Conservation (phyloP, 2,888 invertebrate species). For the Perizoma affinitatum region DNA sequence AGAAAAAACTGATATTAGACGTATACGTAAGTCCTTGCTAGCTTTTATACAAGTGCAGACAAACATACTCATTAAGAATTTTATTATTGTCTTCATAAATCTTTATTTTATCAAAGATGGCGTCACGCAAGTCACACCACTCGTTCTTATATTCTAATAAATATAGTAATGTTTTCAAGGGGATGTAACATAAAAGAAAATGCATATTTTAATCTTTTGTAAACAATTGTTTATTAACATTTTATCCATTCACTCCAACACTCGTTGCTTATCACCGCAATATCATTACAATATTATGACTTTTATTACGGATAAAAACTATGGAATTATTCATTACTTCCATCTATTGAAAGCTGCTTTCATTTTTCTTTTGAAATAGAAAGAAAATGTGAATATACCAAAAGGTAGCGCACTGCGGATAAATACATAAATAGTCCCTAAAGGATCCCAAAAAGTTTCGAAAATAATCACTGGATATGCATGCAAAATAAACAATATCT, state of each 20-base stretch:
- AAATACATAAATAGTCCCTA: conserved; percentile 60
- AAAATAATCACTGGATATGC: conserved; percentile 58
- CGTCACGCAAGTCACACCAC: too few relatives aligned
- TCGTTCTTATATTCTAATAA: too few relatives aligned
- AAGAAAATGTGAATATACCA: conserved; percentile 77
- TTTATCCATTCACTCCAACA: conserved; percentile 64
- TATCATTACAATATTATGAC: conserved; percentile 78
- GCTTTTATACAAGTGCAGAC: too few relatives aligned
- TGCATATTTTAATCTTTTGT: conserved; percentile 76
- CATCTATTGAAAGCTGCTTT: conserved; percentile 68
- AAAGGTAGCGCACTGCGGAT: conserved; percentile 56
- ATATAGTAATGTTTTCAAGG: too few relatives aligned
- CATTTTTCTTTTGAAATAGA: conserved; percentile 81
- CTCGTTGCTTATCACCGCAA: conserved; percentile 75
- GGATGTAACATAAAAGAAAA: conserved; percentile 58
- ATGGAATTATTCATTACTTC: conserved; percentile 73
- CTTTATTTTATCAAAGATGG: too few relatives aligned
- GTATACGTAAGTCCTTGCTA: too few relatives aligned
- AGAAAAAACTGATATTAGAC: too few relatives aligned
- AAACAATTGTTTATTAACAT: conserved; percentile 85
- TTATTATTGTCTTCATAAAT: too few relatives aligned
- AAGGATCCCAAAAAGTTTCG: conserved; percentile 53
- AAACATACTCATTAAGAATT: too few relatives aligned
- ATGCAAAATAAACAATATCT: conserved; percentile 67
- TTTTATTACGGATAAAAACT: conserved; percentile 72